Base-by-base conservation (phyloP, 2,888 invertebrate genomes). In the Hoplodrina ambigua region DNA sequence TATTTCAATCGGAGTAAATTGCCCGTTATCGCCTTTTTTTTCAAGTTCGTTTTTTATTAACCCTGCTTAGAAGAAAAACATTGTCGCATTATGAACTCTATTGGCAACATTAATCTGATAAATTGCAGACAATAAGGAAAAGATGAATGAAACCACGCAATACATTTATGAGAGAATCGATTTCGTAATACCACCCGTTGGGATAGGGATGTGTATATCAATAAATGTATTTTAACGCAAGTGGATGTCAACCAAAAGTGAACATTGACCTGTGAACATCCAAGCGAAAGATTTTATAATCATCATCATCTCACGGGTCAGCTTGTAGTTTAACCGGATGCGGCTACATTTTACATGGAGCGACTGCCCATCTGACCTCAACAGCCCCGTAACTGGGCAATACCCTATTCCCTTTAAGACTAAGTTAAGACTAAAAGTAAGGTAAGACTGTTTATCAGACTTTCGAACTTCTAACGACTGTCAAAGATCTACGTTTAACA, bases 141-240 rank as follows among this genome's bases (percentile, higher is more conserved):
- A 77, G 2, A 60, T 53, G 52, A 60, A 77, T 60, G 50, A 19
- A 77, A 64, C 59, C 53, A 55, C 33, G 59, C 62, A 64, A 70
- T 56, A 75, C 52, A 49, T 64, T 76, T 69, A 70, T 64, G 60
- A 60, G 59, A 15, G 37, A 61, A 77, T 70, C 77, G 77, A 75
- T 77, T 77, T 64, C 71, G 53, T 77, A 63, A 75, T 60, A 77
- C 62, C 53, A 49, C 69, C 73, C 41, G 57, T 49, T 57, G 59
- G 46, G 74, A 49, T 63, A 25, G 19, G 55, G 46, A 63, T 63
- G 59, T 63, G 59, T 69, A 76, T 75, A 76, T 75, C 69, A 61
- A 76, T 69, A 69, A 69, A 57, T 69, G 63, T 75, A 77, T 76
- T 76, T 70, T 70, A 52, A 44, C 56, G 69, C 69, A 74, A 74